phyloP scores from a whole-genome alignment of 2,113 vertebrate species.

The Pedionomus torquatus region DNA sequence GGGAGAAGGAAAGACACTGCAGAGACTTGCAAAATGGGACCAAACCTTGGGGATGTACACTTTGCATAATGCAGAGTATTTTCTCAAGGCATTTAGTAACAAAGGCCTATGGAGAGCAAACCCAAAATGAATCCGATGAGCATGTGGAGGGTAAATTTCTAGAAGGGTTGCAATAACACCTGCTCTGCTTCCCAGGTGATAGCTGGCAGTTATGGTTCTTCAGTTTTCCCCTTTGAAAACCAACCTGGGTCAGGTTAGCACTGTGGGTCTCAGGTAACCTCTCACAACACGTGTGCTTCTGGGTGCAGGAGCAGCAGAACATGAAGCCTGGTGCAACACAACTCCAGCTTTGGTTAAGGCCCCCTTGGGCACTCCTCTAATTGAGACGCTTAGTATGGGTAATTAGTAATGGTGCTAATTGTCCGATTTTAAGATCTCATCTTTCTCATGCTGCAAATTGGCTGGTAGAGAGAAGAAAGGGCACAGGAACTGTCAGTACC shows the following conservation, averaged over 20 bases:
- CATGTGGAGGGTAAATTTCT: background rate
- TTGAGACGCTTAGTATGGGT: background rate
- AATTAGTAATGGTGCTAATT: constrained; percentile 28
- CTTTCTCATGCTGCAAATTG: background rate
- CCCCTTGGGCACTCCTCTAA: constrained; percentile 7
- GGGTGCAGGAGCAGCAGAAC: background rate
- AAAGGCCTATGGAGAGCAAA: background rate
- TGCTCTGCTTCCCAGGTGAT: background rate
- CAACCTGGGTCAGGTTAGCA: background rate
- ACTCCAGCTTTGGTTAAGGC: background rate
- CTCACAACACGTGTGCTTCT: background rate
- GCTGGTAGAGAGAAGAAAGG: background rate
- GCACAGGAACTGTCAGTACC: background rate
- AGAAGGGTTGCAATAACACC: background rate
- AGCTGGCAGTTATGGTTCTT: rapidly evolving
- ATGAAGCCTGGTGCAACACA: rapidly evolving
- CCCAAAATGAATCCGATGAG: background rate
- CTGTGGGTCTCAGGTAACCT: background rate
- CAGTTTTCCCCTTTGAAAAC: background rate
- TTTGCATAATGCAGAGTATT: background rate
- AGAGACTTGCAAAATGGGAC: background rate
- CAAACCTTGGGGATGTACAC: background rate
- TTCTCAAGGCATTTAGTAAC: background rate
- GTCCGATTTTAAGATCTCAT: constrained; percentile 23
- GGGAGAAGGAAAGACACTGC: background rate